Percentiles rank a stretch among this genome's conserved stretches.
Evolutionary conservation across 92 coral and sea anemone genomes (phyloP).

Genomic region (Porites rus): DNA sequence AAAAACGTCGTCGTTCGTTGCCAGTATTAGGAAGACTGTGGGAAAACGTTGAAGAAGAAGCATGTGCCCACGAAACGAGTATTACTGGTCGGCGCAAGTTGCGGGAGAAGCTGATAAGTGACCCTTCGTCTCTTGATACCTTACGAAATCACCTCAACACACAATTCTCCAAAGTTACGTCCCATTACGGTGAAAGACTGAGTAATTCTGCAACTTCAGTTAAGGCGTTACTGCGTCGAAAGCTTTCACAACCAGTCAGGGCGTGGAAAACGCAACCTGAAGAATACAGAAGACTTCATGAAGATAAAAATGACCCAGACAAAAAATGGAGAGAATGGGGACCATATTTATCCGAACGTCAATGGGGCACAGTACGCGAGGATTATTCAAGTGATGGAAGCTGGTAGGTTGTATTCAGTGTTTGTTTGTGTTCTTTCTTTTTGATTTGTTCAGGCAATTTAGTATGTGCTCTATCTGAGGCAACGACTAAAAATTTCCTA

Average conservation of each 20-base stretch:
- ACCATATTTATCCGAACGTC: conserved; percentile 91
- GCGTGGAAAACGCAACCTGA: conserved; percentile 47
- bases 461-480: background rate
- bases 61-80: background rate
- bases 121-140: conserved; percentile 14
- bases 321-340: conserved; percentile 86
- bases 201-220: conserved; percentile 13
- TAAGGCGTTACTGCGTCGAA: conserved; percentile 16
- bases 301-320: conserved; percentile 52
- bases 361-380: conserved; percentile 96
- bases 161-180: conserved; percentile 3
- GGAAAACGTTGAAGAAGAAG: background rate
- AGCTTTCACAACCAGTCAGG: conserved; percentile 29
- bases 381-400: conserved; percentile 87
- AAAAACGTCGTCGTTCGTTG: conserved; percentile 14
- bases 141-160: conserved; percentile 46
- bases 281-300: conserved; percentile 67
- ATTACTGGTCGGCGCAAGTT: conserved; percentile 36
- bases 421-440: background rate
- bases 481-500: too few relatives aligned
- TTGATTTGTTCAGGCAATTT: background rate
- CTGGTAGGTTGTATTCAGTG: conserved; percentile 60
- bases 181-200: background rate
- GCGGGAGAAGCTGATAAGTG: conserved; percentile 52
- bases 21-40: background rate